Base-by-base conservation (phyloP, 2,797 vertebrate genomes). In the Decapterus maruadsi region DNA sequence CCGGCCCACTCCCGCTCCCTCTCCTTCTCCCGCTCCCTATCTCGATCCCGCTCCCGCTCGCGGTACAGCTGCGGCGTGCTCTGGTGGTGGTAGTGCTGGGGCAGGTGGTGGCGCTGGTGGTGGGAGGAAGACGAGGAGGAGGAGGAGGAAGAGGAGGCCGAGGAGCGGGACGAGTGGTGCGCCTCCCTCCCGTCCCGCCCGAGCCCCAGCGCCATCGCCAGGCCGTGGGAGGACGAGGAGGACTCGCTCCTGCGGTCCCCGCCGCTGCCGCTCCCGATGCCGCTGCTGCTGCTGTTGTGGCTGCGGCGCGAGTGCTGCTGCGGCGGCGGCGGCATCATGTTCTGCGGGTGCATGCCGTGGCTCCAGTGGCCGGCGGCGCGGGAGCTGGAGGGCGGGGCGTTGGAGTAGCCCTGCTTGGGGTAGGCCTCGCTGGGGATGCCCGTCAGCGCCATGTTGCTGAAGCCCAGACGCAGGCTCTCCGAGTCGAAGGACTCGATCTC, bases 401-500 rank as follows among this genome's bases (percentile, higher is more conserved):
- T 96, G 90, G 93, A 90, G 84, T 97, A 97, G 88, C 96, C 96
- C 90, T 96, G 96, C 90, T 96, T 97, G 72, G 96, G 83, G 83
- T 95, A 97, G 84, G 96, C 96, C 82, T 97, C 97, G 0, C 96
- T 95, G 5, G 96, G 96, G 88, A 96, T 96, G 85, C 96, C 96
- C 0, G 95, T 93, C 72, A 97, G 93, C 0, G 96, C 95, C 95
- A 98, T 95, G 90, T 94, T 97, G 91, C 96, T 97, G 91, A 98
- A 97, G 75, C 97, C 97, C 58, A 97, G 94, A 5, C 96, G 96
- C 90, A 98, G 89, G 84, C 97, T 98, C 93, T 98, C 97, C 0
- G 96, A 96, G 91, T 98, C 97, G 4, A 97, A 98, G 77, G 95
- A 70, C 90, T 98, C 97, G 0, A 98, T 97, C 91, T 98, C 97